Conservation (phyloP, 2,797 vertebrate species). For the Ispidina picta region DNA sequence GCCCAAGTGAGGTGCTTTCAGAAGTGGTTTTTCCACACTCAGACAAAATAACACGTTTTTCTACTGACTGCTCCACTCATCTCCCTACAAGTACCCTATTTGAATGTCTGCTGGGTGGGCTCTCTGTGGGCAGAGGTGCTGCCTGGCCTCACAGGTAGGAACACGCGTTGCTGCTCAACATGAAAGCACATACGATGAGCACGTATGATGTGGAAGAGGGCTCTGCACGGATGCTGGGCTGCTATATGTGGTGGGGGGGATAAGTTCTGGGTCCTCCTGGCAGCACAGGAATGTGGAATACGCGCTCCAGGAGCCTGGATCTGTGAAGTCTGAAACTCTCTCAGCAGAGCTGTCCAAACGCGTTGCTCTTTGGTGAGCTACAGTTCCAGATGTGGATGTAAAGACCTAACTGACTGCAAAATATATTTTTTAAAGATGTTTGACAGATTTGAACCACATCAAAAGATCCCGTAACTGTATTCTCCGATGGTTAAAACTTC, state of each 20-base stretch:
- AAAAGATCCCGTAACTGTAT: background rate
- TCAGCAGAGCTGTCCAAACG: background rate
- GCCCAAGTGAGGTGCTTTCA: background rate
- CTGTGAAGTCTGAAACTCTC: background rate
- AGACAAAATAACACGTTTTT: background rate
- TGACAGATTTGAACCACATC: background rate
- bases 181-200: fast-evolving
- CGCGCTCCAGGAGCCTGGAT: background rate
- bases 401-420: background rate
- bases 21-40: conserved; percentile 38
- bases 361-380: background rate
- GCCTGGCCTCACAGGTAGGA: background rate
- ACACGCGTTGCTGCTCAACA: fast-evolving
- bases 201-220: fast-evolving
- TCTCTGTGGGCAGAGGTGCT: background rate
- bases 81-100: background rate
- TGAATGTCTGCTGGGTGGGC: conserved; percentile 39
- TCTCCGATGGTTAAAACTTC: background rate
- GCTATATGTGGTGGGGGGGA: fast-evolving
- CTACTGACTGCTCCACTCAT: background rate
- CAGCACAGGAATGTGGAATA: background rate
- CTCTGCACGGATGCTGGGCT: fast-evolving
- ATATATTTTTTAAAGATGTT: background rate
- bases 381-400: background rate
- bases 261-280: background rate